Conservation (phyloP, 2,113 vertebrate genomes). For the zebrafish (Danio rerio) region DNA sequence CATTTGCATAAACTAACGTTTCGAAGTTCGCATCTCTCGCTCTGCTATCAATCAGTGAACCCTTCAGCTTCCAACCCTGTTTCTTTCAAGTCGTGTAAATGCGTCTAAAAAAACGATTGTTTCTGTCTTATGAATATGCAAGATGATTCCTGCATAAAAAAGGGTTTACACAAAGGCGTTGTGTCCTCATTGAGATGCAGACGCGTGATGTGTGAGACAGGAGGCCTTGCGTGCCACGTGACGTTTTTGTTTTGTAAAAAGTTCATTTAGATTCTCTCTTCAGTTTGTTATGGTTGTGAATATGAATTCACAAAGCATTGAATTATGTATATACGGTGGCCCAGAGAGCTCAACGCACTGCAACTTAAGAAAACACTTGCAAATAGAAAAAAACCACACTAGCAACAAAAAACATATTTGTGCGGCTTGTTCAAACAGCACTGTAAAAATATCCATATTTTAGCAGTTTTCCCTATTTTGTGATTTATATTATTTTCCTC, state of each 20-base stretch:
- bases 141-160: neutral
- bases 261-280: neutral
- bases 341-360: too few species aligned
- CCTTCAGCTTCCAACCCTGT: neutral
- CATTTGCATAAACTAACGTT: neutral
- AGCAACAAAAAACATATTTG: too few species aligned
- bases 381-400: too few species aligned
- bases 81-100: neutral
- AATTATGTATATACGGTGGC: neutral
- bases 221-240: neutral
- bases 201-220: neutral
- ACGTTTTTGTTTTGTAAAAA: conserved; percentile 5
- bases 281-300: neutral
- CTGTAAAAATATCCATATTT: too few species aligned
- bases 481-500: too few species aligned
- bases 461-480: too few species aligned
- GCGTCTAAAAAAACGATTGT: neutral
- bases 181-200: neutral
- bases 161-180: neutral
- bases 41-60: too few species aligned
- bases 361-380: too few species aligned
- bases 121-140: neutral
- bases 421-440: too few species aligned
- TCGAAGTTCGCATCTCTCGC: too few species aligned
- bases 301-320: neutral